Evolutionary conservation across 2,113 vertebrate species (phyloP), one percentile per base, ranked within the genome.

Genomic region (Bujurquina vittata): DNA sequence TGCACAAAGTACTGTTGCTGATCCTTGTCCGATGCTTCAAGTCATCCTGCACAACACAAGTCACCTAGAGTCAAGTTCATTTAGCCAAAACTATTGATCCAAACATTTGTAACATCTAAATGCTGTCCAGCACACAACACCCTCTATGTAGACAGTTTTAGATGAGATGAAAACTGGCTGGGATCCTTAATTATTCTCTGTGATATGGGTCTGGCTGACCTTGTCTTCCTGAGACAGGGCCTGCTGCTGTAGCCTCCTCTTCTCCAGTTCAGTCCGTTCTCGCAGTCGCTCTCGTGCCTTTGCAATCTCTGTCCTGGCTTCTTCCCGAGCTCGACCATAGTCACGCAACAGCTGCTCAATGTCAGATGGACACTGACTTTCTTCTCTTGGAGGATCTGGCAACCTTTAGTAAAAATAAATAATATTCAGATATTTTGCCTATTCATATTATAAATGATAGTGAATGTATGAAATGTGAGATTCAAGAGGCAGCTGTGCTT

Each of bases 251-350:
- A 99, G 94, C 8, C 96, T 95, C 87, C 92, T 95, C 84, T 97
- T 98, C 84, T 99, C 98, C 88, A 96, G 96, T 83, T 97, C 96
- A 0, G 97, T 96, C 65, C 95, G 94, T 81, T 98, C 96, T 35
- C 96, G 88, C 26, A 99, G 96, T 63, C 96, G 95, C 46, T 97
- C 96, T 52, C 96, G 93, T 0, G 98, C 98, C 80, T 90, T 95
- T 1, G 97, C 97, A n/a, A 99, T 98, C 95, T 99, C 98, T 0
- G 91, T 94, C 93, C 96, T 96, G 75, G 98, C 96, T 88, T 98
- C 97, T 88, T 98, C 97, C 1, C 97, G 96, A 7, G 97, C 98
- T 56, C 84, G 96, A 75, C 96, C 95, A 75, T 99, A 99, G 91
- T 98, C 97, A 63, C 75, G 94, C 79, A 99, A 89, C 91, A 98